Base-by-base conservation (phyloP, 2,113 vertebrate genomes). In the Rutilus rutilus region DNA sequence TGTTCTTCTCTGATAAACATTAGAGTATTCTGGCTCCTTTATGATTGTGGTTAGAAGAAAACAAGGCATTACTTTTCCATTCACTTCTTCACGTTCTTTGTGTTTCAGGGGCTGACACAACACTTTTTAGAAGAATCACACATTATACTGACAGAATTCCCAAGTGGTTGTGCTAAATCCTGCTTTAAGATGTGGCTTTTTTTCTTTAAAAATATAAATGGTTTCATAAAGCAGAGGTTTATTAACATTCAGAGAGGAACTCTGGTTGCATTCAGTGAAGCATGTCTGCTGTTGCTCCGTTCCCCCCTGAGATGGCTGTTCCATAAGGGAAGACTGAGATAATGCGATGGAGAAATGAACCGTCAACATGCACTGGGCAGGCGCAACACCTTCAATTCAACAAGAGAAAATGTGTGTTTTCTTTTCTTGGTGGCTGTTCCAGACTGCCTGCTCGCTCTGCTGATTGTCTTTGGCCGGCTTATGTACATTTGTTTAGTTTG, bases 1-100 rank as follows among this genome's bases (percentile, higher is more conserved):
- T 92, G 94, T 91, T 96, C 95, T 73, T 94, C 94, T 95, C 94
- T 95, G 90, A 95, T 94, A 95, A 94, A 96, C 95, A 95, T 95
- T 93, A 95, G 94, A 93, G 94, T 94, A 94, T 96, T 96, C 93
- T 94, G 94, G 95, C 93, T 95, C 94, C 95, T 96, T 95, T 92
- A 87, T 90, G 92, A 92, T 85, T 78, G 88, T 92, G 90, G 90
- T 95, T 92, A 90, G 89, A 92, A 95, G 90, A 94, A 92, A 95
- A 95, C 92, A 95, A 91, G 89, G 90, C 75, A 89, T 95, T 91
- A 95, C 91, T 91, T 88, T 92, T 89, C 91, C 75, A 90, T 77
- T 82, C 62, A 85, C 23, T 79, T 71, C 47, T 36, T 17, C 19
- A 17, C 10, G 15, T 77, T 83, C 50, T 33, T 11, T 65, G 30